Evolutionary conservation across 2,113 vertebrate species (phyloP).

Genomic region (Anthoscopus minutus): DNA sequence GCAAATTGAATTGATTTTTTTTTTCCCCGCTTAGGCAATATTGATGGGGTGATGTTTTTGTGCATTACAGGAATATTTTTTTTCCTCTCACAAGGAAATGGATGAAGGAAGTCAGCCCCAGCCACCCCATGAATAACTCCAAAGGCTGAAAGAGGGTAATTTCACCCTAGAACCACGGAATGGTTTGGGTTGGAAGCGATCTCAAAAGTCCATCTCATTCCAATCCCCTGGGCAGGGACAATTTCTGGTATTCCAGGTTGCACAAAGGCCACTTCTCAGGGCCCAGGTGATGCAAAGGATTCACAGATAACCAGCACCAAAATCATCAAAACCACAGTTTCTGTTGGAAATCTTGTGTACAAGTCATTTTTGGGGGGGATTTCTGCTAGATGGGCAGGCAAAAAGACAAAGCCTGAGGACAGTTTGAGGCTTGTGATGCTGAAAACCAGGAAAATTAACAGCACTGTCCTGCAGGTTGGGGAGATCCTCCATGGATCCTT

Average conservation of each 20-base stretch:
- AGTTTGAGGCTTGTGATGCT: neutral
- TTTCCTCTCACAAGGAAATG: neutral
- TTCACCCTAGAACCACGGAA: neutral
- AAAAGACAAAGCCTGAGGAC: neutral
- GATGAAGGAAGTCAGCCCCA: neutral
- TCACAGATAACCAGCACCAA: neutral
- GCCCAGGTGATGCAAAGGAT: neutral
- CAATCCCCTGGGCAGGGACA: neutral
- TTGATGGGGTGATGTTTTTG: neutral
- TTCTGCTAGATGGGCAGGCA: neutral
- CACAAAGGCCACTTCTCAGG: neutral
- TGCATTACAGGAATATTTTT: neutral
- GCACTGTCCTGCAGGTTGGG: neutral
- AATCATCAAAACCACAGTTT: neutral
- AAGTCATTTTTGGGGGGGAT: no score
- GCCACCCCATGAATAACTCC: neutral
- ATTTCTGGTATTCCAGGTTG: neutral
- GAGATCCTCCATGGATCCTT: accelerated
- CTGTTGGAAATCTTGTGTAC: neutral
- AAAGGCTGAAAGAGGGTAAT: neutral
- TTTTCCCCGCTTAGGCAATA: neutral
- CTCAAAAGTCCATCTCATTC: neutral
- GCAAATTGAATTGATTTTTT: neutral
- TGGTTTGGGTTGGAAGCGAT: neutral
- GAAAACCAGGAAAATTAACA: neutral